A percentile compares a stretch with the other conserved stretches of the same genome.
phyloP scores from a whole-genome alignment of 2,113 vertebrate genomes.

The Electrona antarctica region DNA sequence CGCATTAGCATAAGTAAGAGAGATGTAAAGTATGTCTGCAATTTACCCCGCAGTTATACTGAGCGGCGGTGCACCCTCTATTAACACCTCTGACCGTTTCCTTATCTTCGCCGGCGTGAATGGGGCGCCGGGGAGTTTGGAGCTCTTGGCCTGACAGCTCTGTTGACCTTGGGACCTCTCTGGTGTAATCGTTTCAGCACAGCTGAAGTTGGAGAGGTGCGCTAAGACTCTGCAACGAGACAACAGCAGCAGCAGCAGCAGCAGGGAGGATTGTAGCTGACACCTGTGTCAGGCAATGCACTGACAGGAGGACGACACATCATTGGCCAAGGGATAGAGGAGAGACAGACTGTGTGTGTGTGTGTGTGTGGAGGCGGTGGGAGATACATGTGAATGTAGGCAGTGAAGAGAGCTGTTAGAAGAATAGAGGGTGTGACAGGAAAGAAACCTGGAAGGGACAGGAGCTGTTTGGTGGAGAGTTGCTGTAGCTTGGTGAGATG shows the following conservation, averaged over 20 bases:
- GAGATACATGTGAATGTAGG: conserved; percentile 10
- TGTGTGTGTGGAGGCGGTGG: conserved; percentile 5
- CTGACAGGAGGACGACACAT: conserved; percentile 15
- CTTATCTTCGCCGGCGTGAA: conserved; percentile 16
- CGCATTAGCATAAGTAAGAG: conserved; percentile 22
- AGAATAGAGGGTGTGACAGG: conserved; percentile 19
- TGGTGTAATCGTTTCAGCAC: conserved; percentile 26
- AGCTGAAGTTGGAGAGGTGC: conserved; percentile 11
- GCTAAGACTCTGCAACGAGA: conserved; percentile 2
- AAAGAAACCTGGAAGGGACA: conserved; percentile 22
- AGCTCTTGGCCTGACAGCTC: conserved; percentile 44
- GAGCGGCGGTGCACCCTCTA: conserved; percentile 3
- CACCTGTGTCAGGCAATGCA: conserved; percentile 48
- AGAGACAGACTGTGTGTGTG: conserved; percentile 28
- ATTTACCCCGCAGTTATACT: neutral
- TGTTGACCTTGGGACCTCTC: conserved; percentile 58
- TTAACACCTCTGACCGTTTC: conserved; percentile 40
- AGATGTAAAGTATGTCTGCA: conserved; percentile 19
- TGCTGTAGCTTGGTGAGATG: conserved; percentile 4
- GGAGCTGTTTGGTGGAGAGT: conserved; percentile 16
- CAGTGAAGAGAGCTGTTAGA: conserved; percentile 13
- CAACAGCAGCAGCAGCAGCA: conserved; percentile 28
- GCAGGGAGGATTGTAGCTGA: conserved; percentile 37
- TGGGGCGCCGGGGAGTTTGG: conserved; percentile 28
- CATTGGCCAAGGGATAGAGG: conserved; percentile 11